Conservation (phyloP, 2,888 invertebrate species). For the Biston betularia region DNA sequence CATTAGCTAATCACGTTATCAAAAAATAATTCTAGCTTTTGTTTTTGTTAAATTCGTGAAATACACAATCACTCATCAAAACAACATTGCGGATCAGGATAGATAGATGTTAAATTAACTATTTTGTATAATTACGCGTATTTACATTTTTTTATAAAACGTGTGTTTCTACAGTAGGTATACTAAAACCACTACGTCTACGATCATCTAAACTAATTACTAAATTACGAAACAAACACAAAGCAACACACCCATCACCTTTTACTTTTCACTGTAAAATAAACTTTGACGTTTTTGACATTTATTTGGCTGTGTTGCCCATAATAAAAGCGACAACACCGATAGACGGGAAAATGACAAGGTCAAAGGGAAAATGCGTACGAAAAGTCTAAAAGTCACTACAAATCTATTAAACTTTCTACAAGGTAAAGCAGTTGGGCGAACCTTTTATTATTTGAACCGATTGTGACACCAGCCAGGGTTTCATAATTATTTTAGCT, state of each 20-base stretch:
- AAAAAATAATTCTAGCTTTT: slow-evolving; percentile 45
- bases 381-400: background rate
- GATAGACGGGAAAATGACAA: background rate
- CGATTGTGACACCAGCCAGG: too few species aligned
- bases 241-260: slow-evolving; percentile 80
- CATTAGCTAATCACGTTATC: slow-evolving; percentile 16
- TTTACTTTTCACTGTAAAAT: slow-evolving; percentile 76
- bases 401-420: too few species aligned
- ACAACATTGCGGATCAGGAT: slow-evolving; percentile 16
- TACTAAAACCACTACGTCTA: slow-evolving; percentile 13
- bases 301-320: slow-evolving; percentile 44
- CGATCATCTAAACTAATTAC: slow-evolving; percentile 21
- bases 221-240: slow-evolving; percentile 60
- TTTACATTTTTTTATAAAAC: slow-evolving; percentile 4
- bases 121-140: background rate
- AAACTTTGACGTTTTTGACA: slow-evolving; percentile 65
- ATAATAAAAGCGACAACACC: background rate
- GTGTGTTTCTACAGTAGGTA: slow-evolving; percentile 3
- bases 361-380: background rate
- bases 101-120: background rate
- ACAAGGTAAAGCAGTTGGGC: too few species aligned
- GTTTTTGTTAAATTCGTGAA: slow-evolving; percentile 46
- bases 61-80: slow-evolving; percentile 32
- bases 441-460: too few species aligned
- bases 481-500: too few species aligned